Base-by-base conservation (phyloP, 2,888 invertebrate species). In the Clistopyga incitator region DNA sequence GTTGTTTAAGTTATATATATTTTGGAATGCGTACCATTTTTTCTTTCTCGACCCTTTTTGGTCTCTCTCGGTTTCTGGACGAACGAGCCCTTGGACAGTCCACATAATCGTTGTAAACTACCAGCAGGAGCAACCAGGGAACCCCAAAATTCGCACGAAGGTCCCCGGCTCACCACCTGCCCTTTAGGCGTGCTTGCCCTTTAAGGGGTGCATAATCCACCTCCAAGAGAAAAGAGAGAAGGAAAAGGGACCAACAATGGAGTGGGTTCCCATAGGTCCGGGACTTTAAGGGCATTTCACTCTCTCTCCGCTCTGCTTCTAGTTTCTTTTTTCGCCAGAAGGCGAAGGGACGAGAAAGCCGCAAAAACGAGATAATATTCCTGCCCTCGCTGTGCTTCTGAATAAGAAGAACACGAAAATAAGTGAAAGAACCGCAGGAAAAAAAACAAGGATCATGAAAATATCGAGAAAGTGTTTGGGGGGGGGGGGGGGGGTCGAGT, bases 141-240 rank as follows among this genome's bases (percentile, higher is more conserved):
- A 68, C 42, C 47, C 50, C 61, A 56, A 56, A 59, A 83, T 80
- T 83, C 76, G 76, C 83, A 80, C 72, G 79, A 75, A 59, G 45
- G 20, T 59, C 71, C 45, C 23, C 25, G 71, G 59, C 56, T 72
- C 79, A 61, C 72, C 83, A 83, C 83, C 83, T 83, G 83, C 83
- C 71, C 56, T n/a, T n/a, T n/a, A n/a, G n/a, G n/a, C n/a, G n/a
- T n/a, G n/a, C 83, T 79, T 83, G 83, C 83, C 71, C 56, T 79
- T 56, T 50, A 79, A 75, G 79, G 83, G 79, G 79, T 76, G 83
- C 76, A 77, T 80, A 78, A 82, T 38, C 76, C 79, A 34, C 50
- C 70, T 67, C 38, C 52, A 75, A n/a, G 59, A 67, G 67, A 68
- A 25, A 70, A 18, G 47, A 50, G 71, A 81, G 77, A 80, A 61